A percentile compares a stretch with the other conserved stretches of the same genome.
phyloP scores from a whole-genome alignment of 2,797 vertebrate genomes.

The Eospalax fontanierii region DNA sequence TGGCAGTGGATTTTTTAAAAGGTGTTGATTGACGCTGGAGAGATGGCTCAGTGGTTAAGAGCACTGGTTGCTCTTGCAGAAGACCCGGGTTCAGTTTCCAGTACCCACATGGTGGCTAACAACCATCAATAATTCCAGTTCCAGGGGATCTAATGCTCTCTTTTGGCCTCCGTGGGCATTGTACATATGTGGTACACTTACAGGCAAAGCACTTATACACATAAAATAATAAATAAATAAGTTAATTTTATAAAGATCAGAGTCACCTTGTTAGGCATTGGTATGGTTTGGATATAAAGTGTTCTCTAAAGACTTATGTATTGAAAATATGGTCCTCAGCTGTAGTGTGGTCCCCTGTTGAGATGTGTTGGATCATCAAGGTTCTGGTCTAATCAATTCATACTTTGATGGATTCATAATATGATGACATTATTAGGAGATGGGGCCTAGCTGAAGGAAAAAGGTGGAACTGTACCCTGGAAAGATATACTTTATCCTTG shows the following conservation, averaged over 20 bases:
- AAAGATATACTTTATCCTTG: not conserved
- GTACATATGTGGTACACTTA: too few species aligned
- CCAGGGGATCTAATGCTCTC: too few species aligned
- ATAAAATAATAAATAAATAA: too few species aligned
- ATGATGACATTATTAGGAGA: not conserved
- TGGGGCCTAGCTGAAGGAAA: not conserved
- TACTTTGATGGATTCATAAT: not conserved
- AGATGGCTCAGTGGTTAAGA: too few species aligned
- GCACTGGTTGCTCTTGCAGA: too few species aligned
- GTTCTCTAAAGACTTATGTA: not conserved
- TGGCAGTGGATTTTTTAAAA: constrained; percentile 29
- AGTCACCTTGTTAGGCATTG: not conserved
- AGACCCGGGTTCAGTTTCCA: too few species aligned
- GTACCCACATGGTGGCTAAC: too few species aligned
- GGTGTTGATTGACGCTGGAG: too few species aligned
- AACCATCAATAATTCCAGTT: too few species aligned
- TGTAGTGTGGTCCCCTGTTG: not conserved
- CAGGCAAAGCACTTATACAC: too few species aligned
- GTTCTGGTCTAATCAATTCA: not conserved
- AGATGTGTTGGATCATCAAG: not conserved
- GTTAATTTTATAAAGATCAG: too few species aligned
- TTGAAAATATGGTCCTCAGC: not conserved
- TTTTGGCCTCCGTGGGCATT: too few species aligned
- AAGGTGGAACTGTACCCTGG: not conserved
- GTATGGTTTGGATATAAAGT: not conserved